Conservation (phyloP, 2,888 invertebrate genomes). For the Branchellion lobata region DNA sequence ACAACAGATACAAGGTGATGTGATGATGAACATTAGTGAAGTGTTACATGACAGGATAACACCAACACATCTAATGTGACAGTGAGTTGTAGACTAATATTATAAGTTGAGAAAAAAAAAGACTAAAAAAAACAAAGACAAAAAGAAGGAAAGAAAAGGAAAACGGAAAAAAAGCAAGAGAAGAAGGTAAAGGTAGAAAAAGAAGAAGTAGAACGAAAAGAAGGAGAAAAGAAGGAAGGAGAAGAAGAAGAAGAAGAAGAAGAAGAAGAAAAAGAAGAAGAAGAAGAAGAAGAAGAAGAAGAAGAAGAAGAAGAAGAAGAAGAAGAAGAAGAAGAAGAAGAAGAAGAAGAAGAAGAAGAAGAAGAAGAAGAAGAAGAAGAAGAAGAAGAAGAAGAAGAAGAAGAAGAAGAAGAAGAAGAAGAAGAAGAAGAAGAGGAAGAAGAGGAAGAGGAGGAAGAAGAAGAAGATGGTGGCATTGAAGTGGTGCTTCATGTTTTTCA, state of each 20-base stretch:
- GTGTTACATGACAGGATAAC: too few species aligned
- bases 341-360: not conserved
- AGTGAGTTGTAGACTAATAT: too few species aligned
- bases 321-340: not conserved
- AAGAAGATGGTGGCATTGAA: not conserved
- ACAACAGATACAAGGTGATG: too few species aligned
- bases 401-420: constrained; percentile 1
- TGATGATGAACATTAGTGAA: too few species aligned
- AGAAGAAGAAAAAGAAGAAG: constrained; percentile 1
- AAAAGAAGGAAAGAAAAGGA: too few species aligned
- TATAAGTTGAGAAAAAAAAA: too few species aligned
- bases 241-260: constrained; percentile 37
- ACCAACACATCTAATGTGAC: too few species aligned
- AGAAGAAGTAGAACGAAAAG: too few species aligned
- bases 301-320: not conserved
- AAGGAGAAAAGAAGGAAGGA: constrained; percentile 46
- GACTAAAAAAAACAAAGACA: too few species aligned
- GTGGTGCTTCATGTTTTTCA: not conserved
- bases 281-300: not conserved
- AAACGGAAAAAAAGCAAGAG: constrained; percentile 30
- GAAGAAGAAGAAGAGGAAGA: not conserved
- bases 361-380: not conserved
- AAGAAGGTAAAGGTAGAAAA: constrained; percentile 31
- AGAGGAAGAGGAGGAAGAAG: not conserved
- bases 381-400: too few species aligned